Base-by-base conservation (phyloP, 2,797 vertebrate species). In the Sciurus carolinensis region DNA sequence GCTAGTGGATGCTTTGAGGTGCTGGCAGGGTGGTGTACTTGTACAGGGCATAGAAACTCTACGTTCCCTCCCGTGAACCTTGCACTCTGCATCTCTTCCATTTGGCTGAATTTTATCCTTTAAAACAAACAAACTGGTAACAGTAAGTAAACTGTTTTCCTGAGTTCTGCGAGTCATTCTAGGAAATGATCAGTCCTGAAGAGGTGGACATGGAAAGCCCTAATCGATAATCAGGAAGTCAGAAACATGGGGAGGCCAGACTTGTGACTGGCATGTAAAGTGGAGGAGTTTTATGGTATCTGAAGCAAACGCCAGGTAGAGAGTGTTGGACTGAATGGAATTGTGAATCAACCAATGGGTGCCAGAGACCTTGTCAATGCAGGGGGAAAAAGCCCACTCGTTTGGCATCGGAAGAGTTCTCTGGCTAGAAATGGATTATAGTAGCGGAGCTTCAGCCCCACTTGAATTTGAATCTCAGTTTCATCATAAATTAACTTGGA, bases 31-130 rank as follows among this genome's bases (percentile, higher is more conserved):
- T 10, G 13, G 42, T 6, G 14, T 0, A 7, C 10, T 26, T 14
- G 3, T 8, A 33, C 22, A 39, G 44, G 18, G 3, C 28, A 24
- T 15, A 22, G 89, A 39, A n/a, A 76, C 24, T 24, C 71, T n/a
- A 17, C 0, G 0, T 26, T 12, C 39, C n/a, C 54, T 67, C 57
- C 33, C 36, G 3, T 0, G 13, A 2, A 22, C 64, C 12, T 47
- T 44, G 11, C 12, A 26, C 22, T 18, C 2, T 13, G 20, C 59
- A 50, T 5, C 73, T n/a, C 80, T 94, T 76, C 18, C 22, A 57
- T 54, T 47, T 52, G 71, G 22, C 36, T 30, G 36, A 71, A 11
- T 28, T 54, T 26, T 5, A 47, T 50, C 17, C 69, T 77, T 52
- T 52, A n/a, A 50, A 72, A n/a, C 28, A 50, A 72, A n/a, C 28